Evolutionary conservation across 2,113 vertebrate species (phyloP).

Genomic region (Oreochromis aureus): DNA sequence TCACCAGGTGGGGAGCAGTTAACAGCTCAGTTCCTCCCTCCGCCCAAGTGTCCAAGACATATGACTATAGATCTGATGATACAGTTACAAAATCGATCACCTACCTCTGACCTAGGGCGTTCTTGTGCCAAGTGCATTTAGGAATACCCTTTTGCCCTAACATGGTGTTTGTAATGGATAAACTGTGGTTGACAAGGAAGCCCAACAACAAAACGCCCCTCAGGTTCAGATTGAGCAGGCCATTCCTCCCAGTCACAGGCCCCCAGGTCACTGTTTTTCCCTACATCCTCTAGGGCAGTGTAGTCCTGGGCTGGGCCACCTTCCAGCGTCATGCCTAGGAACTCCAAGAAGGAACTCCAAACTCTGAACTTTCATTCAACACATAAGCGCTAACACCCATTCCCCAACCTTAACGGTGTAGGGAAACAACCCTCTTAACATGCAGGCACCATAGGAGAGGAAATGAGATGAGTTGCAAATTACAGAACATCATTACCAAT

Average conservation of each 20-base stretch:
- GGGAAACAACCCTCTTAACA: not conserved
- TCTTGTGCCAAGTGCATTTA: not conserved
- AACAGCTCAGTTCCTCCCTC: not conserved
- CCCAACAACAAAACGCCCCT: not conserved
- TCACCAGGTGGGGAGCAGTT: not conserved
- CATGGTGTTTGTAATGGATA: not conserved
- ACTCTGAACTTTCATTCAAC: not conserved
- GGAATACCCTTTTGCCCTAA: not conserved
- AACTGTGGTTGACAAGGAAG: not conserved
- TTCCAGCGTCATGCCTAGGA: not conserved
- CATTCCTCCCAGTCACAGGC: not conserved
- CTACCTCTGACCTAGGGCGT: not conserved
- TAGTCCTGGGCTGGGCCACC: not conserved
- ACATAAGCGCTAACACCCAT: not conserved
- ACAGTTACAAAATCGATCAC: not conserved
- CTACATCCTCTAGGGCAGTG: not conserved
- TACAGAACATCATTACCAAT: not conserved
- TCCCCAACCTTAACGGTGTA: not conserved
- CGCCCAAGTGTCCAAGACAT: not conserved
- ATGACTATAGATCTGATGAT: not conserved
- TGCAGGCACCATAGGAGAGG: not conserved
- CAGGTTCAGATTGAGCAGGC: not conserved
- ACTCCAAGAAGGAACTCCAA: not conserved
- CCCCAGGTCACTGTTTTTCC: not conserved
- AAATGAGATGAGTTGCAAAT: not conserved